Evolutionary conservation across 2,113 vertebrate species (phyloP).

Genomic region (Eudorcas thomsonii): DNA sequence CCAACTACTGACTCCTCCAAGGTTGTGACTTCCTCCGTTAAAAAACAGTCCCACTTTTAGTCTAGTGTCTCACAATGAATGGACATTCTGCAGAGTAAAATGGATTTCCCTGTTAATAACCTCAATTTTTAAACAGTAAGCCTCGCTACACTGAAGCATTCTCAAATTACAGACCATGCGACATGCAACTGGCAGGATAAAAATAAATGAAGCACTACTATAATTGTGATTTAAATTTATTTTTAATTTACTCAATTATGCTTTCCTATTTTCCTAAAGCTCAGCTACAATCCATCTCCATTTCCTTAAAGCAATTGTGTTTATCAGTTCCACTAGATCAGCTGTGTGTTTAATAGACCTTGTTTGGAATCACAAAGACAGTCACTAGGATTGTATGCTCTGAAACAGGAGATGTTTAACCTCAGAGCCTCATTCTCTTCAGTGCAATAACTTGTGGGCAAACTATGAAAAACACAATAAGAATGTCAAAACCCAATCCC

Average conservation of each 20-base stretch:
- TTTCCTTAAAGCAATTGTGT: constrained; percentile 39
- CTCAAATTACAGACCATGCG: not conserved
- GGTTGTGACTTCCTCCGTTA: not conserved
- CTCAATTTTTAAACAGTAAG: constrained; percentile 36
- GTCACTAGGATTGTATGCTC: not conserved
- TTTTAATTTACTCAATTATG: constrained; percentile 69
- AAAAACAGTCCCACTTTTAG: constrained; percentile 1
- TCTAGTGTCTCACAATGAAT: not conserved
- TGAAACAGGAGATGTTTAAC: constrained; percentile 43
- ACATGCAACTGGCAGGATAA: constrained; percentile 17
- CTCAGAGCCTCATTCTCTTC: not conserved
- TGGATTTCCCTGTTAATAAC: constrained; percentile 40
- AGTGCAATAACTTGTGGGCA: constrained; percentile 12
- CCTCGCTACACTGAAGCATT: not conserved
- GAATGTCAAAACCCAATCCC: not conserved
- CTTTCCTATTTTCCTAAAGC: constrained; percentile 55
- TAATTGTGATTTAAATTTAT: constrained; percentile 62
- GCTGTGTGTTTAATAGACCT: constrained; percentile 49
- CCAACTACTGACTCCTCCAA: not conserved
- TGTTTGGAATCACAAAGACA: constrained; percentile 30
- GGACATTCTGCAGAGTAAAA: constrained; percentile 21
- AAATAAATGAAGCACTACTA: constrained; percentile 47
- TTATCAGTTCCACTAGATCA: constrained; percentile 61
- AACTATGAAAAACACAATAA: constrained; percentile 24
- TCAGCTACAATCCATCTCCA: constrained; percentile 55